Evolutionary conservation across 2,113 vertebrate species (phyloP), one percentile per base, ranked within the genome.

Genomic region (Calonectris borealis): DNA sequence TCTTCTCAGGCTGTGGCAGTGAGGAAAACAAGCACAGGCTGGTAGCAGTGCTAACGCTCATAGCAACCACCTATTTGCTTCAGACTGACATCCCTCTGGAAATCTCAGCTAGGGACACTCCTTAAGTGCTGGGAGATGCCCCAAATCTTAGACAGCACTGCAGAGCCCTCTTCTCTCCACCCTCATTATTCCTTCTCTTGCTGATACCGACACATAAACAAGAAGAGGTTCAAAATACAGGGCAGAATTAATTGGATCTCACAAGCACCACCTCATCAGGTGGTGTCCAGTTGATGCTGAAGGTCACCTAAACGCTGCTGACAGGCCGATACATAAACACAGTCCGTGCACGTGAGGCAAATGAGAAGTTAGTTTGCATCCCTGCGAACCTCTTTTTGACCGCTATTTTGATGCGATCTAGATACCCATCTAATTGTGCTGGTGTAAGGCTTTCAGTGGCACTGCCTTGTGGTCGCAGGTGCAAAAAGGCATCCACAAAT

Each of bases 291-390:
- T 1, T 66, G 62, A 57, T 62, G 68, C 51, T 70, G 51, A 83
- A 78, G 68, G 32, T 86, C n/a, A 58, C 18, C 42, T n/a, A 70
- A 55, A 52, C 0, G 1, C 61, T 82, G 65, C 70, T 83, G 62
- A 49, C 3, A 10, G 29, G 11, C 25, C 2, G 1, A 69, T 57
- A 65, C 25, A 24, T 57, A 38, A 91, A 66, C 16, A 34, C 21
- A 25, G 16, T 29, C 42, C 4, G 3, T 55, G 32, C 55, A 66
- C 0, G 0, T 55, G 58, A 86, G 49, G 44, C 46, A 57, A 49
- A 42, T 19, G 40, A 65, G 54, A 88, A 77, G 16, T 69, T 69
- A 62, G 58, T 72, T 48, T 91, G 16, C 36, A 49, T 65, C 46
- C 44, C 15, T 61, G 31, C 3, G 7, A 86, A 54, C 46, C 5